These are phyloP conservation scores for Pongo abelii DNA, from an alignment of 2,113 vertebrate genomes.

Conservation along the genomic window DNA sequence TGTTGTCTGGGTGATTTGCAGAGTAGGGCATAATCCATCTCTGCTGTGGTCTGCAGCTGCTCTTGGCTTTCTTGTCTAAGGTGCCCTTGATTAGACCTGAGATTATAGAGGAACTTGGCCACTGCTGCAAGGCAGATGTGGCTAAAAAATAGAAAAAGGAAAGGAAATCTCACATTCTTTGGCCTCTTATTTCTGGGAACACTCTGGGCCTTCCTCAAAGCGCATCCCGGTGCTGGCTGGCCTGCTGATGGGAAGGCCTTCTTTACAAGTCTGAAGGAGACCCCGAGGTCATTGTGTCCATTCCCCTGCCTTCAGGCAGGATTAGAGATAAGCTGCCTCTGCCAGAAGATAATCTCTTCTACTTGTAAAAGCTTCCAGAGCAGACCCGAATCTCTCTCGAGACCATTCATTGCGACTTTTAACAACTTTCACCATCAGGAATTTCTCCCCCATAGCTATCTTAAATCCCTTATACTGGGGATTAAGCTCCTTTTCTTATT, in stretches of 20 bases:
- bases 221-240: not conserved
- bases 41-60: not conserved
- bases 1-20: not conserved
- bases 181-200: constrained; percentile 21
- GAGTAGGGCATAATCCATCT: not conserved
- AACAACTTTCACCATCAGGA: constrained; percentile 76
- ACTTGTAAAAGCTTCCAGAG: constrained; percentile 78
- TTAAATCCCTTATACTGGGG: constrained; percentile 74
- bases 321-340: constrained; percentile 75
- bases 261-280: constrained; percentile 73
- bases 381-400: constrained; percentile 70
- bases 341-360: constrained; percentile 76
- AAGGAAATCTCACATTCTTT: not conserved
- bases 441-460: constrained; percentile 72
- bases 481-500: constrained; percentile 75
- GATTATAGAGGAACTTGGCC: not conserved
- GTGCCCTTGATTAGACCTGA: constrained; percentile 24
- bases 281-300: constrained; percentile 73
- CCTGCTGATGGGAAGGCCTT: constrained; percentile 45
- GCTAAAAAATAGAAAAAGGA: not conserved
- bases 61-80: constrained; percentile 10
- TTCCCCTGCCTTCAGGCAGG: constrained; percentile 73
- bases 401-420: constrained; percentile 77
- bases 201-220: constrained; percentile 17
- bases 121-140: not conserved